Conservation (phyloP, 2,888 invertebrate genomes). For the Chrysolina haemoptera region DNA sequence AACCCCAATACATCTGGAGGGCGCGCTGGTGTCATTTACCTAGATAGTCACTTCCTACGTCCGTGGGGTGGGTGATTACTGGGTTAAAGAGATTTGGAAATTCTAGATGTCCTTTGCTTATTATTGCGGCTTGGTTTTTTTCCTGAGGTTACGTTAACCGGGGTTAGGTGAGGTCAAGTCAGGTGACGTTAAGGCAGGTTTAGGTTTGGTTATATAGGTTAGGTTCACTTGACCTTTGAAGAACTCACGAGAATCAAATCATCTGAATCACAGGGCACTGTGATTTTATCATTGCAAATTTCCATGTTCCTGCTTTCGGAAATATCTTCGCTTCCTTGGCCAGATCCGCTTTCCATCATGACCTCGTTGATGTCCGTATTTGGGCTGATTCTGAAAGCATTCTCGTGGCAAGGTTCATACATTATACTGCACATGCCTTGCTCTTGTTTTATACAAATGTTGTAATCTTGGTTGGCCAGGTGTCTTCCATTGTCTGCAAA, state of each 20-base stretch:
- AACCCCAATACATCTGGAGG: too few relatives aligned
- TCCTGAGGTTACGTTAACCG: too few relatives aligned
- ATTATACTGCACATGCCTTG: conserved; percentile 81
- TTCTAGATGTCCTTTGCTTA: too few relatives aligned
- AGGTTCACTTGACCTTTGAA: too few relatives aligned
- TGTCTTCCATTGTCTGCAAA: conserved; percentile 88
- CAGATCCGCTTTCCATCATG: conserved; percentile 42
- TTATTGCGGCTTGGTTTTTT: too few relatives aligned
- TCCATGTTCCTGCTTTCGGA: conserved; percentile 54
- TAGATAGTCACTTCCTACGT: too few relatives aligned
- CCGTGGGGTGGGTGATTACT: too few relatives aligned
- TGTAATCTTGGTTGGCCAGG: conserved; percentile 84
- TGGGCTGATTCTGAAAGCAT: conserved; percentile 84
- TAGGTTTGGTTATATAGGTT: too few relatives aligned
- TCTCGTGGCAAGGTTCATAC: conserved; percentile 82
- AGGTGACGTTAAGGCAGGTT: too few relatives aligned
- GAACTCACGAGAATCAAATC: conserved; percentile 80
- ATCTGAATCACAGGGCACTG: conserved; percentile 88
- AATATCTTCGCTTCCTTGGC: conserved; percentile 29
- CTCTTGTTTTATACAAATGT: conserved; percentile 82
- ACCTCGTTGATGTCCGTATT: conserved; percentile 44
- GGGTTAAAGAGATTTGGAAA: too few relatives aligned
- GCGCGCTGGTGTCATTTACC: too few relatives aligned
- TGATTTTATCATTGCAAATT: conserved; percentile 80
- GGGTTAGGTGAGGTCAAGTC: too few relatives aligned